phyloP scores from a whole-genome alignment of 1,140 invertebrate species.

The Drosophila navojoa region DNA sequence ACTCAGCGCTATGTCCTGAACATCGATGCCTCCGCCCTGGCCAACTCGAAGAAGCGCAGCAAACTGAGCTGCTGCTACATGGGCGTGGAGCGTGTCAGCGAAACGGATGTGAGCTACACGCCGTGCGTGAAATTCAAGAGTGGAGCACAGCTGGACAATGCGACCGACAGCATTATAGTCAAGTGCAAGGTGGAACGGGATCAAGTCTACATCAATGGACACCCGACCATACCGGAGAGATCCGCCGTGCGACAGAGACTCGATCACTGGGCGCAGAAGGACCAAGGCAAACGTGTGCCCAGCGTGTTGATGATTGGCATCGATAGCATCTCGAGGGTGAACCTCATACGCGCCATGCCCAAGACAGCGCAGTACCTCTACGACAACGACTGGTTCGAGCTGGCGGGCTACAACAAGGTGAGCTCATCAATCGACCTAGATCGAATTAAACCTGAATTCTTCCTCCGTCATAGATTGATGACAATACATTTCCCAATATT shows the following conservation, averaged over 20 bases:
- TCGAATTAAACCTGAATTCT: background rate
- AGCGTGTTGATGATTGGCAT: constrained; percentile 90
- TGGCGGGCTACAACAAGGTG: constrained; percentile 85
- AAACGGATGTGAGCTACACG: constrained; percentile 57
- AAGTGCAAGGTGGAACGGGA: constrained; percentile 77
- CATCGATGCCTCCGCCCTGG: constrained; percentile 68
- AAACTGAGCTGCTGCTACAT: constrained; percentile 85
- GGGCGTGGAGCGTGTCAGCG: constrained; percentile 80
- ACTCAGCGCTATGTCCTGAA: constrained; percentile 64
- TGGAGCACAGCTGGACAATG: constrained; percentile 68
- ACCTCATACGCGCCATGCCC: constrained; percentile 91
- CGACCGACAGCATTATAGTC: constrained; percentile 85
- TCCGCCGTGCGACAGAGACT: constrained; percentile 54
- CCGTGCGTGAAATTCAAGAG: constrained; percentile 81
- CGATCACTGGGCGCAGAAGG: constrained; percentile 27
- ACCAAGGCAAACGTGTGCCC: constrained; percentile 36
- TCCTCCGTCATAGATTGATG: constrained; percentile 89
- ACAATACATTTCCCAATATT: constrained; percentile 93
- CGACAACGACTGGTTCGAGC: constrained; percentile 85
- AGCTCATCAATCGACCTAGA: background rate
- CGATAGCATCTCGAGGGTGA: constrained; percentile 92
- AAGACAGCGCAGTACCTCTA: constrained; percentile 88
- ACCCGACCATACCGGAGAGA: constrained; percentile 72
- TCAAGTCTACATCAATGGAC: constrained; percentile 76
- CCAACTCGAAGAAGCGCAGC: constrained; percentile 59